Evolutionary conservation across 2,113 vertebrate species (phyloP), one percentile per base, ranked within the genome.

Genomic region (Chauna torquata): DNA sequence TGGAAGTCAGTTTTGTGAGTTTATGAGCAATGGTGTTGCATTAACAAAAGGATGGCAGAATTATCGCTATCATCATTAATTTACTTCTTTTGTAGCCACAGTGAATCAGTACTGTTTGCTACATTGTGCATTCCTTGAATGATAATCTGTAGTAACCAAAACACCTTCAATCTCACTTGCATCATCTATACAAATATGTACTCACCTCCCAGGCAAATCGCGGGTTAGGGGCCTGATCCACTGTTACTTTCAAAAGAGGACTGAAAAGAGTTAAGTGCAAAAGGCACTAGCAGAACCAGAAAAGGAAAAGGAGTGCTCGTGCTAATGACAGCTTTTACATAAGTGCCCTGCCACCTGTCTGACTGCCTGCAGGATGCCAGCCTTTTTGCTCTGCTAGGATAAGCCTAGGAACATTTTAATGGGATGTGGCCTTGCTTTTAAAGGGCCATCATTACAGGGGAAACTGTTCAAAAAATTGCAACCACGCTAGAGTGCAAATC

Each of bases 361-460:
- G 74, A 24, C 78, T 69, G 85, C 40, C 87, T 65, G 78, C 49
- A 20, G 66, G 92, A 90, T 42, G 49, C 69, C 93, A 92, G 70
- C 54, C 44, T 85, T 69, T 66, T n/a, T 58, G 40, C 58, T 91
- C 74, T 93, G 32, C 83, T 52, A 66, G 47, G 77, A 25, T 25
- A 64, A 27, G 55, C 74, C 74, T 44, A n/a, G 40, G 25, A 89
- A 91, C 34, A 19, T 68, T 80, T 77, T 45, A 85, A 50, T 66
- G 75, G 66, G 24, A 85, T 77, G 28, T 9, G n/a, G 34, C 42
- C 78, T 82, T n/a, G 1, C 58, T 91, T 94, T 76, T 12, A 90
- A 93, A 94, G 15, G 72, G 57, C 30, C 34, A 5, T 34, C 44
- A 49, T 52, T 79, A 76, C 14, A 86, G 15, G 20, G 40, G 40